Evolutionary conservation across 92 coral and sea anemone genomes (phyloP).

Genomic region (Porites divaricata): DNA sequence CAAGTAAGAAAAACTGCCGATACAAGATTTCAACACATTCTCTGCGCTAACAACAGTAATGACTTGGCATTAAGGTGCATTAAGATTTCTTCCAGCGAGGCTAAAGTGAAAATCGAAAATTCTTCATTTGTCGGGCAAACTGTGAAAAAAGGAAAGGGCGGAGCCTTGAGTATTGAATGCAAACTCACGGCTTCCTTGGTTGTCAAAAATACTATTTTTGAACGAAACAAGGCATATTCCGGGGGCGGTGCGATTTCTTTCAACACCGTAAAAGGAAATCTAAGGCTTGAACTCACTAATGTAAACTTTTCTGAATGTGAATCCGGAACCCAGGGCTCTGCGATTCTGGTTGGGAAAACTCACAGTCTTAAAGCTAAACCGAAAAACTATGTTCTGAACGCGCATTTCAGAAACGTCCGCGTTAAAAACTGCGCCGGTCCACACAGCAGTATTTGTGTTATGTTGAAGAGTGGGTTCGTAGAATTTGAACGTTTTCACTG

Average conservation of each 20-base stretch:
- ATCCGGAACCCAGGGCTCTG: constrained; percentile 13
- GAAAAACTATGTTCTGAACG: constrained; percentile 14
- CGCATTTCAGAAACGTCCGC: constrained; percentile 1
- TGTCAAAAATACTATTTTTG: constrained; percentile 24
- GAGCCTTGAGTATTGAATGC: constrained; percentile 22
- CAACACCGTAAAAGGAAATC: background rate
- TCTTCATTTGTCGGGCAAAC: constrained; percentile 28
- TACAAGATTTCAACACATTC: background rate
- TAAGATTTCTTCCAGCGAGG: constrained; percentile 14
- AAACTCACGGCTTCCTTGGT: background rate
- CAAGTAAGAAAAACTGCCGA: constrained; percentile 13
- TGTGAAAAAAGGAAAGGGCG: constrained; percentile 22
- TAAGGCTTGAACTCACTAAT: constrained; percentile 21
- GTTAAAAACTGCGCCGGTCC: constrained; percentile 1
- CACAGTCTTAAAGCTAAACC: constrained; percentile 1
- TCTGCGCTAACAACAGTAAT: constrained; percentile 36
- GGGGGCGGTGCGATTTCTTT: constrained; percentile 49
- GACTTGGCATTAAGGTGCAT: constrained; percentile 23
- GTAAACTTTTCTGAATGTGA: constrained; percentile 30
- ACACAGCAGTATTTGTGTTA: constrained; percentile 4
- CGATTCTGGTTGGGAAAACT: constrained; percentile 17
- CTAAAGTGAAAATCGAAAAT: constrained; percentile 21
- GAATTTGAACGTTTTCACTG: constrained; percentile 15
- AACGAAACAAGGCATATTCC: constrained; percentile 15
- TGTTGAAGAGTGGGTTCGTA: constrained; percentile 5